Percentiles rank a stretch among this genome's conserved stretches.
phyloP scores from a whole-genome alignment of 2,888 invertebrate genomes.

The Omphaloscelis lunosa region DNA sequence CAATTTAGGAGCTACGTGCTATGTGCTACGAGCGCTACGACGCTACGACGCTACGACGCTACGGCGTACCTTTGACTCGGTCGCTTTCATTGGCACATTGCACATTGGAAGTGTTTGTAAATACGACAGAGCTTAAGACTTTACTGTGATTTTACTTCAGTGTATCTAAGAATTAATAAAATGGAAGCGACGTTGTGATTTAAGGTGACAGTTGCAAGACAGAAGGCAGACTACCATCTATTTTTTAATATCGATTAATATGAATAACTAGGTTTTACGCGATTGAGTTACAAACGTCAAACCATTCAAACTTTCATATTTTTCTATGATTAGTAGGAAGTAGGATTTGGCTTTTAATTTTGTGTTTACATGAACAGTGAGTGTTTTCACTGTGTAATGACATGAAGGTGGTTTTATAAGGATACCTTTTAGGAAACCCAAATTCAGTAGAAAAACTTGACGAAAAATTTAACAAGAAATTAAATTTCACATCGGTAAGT shows the following conservation, averaged over 20 bases:
- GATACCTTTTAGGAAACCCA: too few relatives aligned
- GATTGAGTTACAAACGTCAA: too few relatives aligned
- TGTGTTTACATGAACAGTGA: not conserved
- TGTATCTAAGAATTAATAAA: not conserved
- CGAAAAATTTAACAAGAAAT: not conserved
- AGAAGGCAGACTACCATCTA: not conserved
- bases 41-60: slow-evolving; percentile 32
- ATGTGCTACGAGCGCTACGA: slow-evolving; percentile 43
- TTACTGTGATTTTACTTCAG: not conserved
- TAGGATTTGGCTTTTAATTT: not conserved
- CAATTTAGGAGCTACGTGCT: slow-evolving; percentile 44
- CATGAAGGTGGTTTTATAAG: not conserved
- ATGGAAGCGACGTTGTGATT: not conserved
- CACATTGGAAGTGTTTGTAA: slow-evolving; percentile 1
- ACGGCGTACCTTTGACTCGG: slow-evolving; percentile 20
- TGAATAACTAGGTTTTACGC: not conserved
- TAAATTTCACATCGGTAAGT: not conserved
- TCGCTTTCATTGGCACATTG: slow-evolving; percentile 6
- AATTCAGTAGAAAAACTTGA: not conserved
- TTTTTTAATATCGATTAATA: not conserved
- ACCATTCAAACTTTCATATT: not conserved
- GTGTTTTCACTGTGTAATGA: not conserved
- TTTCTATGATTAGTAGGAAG: not conserved
- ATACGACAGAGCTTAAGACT: not conserved
- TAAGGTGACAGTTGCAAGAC: not conserved